Base-by-base conservation (phyloP, 2,888 invertebrate genomes). In the Cheilosia urbana region DNA sequence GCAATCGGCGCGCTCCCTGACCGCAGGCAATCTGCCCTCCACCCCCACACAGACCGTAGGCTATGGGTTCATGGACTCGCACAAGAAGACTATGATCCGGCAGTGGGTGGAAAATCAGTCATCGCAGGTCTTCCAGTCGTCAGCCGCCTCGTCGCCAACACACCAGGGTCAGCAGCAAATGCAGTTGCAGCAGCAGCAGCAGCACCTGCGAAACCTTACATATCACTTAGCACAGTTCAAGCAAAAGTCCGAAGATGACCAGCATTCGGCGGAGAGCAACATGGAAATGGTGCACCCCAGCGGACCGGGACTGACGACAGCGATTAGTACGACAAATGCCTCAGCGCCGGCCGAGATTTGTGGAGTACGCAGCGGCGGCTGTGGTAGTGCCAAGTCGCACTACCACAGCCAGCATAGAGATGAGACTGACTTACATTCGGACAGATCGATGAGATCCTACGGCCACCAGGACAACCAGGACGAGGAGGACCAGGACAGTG, bases 81-180 rank as follows among this genome's bases (percentile, higher is more conserved):
- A 97, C 89, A 98, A 98, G 91, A 97, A 97, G 91, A 96, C 96
- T 89, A 98, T 98, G 98, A 98, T 98, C 66, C 93, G 97, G 60
- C 96, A 97, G 90, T 98, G 98, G 98, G 97, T 98, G 1, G 97
- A 97, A 92, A 97, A 97, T 90, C 97, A 97, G 92, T 96, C 96
- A 0, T 95, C 95, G 19, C 96, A 97, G 93, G 96, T 97, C 88
- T 91, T 92, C 89, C 95, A 96, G 90, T 89, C 89, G 19, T 89
- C 89, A 9, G 94, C 95, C 89, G 94, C 94, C 1, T 94, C 92
- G 85, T 93, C 94, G 15, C 91, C 92, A n/a, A 89, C 89, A 4
- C 90, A 89, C 55, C 87, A 87, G 68, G 80, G 88, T 5, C 89
- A 89, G 27, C 88, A 88, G 42, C 89, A 89, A 68, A 82, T 84